Base-by-base conservation (phyloP, 1,140 invertebrate genomes). In the Drosophila nannoptera region DNA sequence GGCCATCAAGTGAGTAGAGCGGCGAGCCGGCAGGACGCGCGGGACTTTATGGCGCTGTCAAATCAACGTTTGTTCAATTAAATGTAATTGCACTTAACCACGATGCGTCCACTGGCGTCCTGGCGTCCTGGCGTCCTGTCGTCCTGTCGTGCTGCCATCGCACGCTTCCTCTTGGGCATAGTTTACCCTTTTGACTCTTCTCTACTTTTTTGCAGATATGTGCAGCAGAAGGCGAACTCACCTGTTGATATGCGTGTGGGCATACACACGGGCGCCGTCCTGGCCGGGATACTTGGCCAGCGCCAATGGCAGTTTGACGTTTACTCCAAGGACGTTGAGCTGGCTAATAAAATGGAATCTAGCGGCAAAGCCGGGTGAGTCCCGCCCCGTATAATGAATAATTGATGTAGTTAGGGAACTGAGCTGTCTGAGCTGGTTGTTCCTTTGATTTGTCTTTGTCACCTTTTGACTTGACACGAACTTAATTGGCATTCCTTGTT, bases 271-370 rank as follows among this genome's bases (percentile, higher is more conserved):
- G 98, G 98, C 0, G 97, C 96, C 4, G 96, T 99, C 22, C 90
- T 99, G 32, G 98, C 97, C 38, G 98, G 98, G 1, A 97, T 99
- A 14, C 91, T 99, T 42, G 98, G 98, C 0, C 96, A 99, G 78
- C 91, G 96, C 32, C 98, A 99, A 88, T 99, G 98, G 98, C 98
- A 99, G 90, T 99, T 98, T 90, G 98, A 99, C 87, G 97, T 99
- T 33, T 99, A 99, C 90, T 97, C 96, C 63, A 95, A 98, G 87
- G 98, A 99, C 89, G 98, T 99, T 5, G 97, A 97, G 82, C 91
- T 99, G 43, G 98, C 98, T 7, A 99, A 99, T 90, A 98, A 99
- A 91, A 99, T 99, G 97, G 98, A 99, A 91, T 97, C 96, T 89
- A 96, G 96, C 65, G 98, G 98, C 38, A 94, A 95, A 90, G 96